phyloP scores from a whole-genome alignment of 1,140 invertebrate genomes.

The Telenomus remus region DNA sequence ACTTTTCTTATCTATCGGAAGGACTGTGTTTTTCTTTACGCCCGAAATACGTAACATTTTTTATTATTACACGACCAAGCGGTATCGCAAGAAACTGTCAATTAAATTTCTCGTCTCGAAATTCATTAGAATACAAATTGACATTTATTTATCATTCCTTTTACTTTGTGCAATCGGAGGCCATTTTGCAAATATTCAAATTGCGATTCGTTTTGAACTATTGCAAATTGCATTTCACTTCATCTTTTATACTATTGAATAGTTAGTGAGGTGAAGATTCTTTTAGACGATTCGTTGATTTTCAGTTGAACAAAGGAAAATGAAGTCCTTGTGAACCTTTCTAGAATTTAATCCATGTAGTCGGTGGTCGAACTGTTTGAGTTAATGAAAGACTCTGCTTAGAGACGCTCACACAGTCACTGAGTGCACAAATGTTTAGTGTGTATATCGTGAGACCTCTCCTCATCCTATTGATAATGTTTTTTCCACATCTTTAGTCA shows the following conservation, averaged over 20 bases:
- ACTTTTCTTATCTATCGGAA: constrained; percentile 9
- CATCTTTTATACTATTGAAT: constrained; percentile 36
- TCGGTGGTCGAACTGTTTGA: constrained; percentile 63
- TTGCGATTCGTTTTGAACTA: constrained; percentile 30
- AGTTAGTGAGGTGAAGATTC: constrained; percentile 35
- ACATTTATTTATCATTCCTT: background rate
- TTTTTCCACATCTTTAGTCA: constrained; percentile 34
- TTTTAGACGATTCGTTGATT: constrained; percentile 55
- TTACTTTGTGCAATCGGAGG: background rate
- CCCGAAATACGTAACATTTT: constrained; percentile 8
- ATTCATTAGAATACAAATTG: too few relatives aligned
- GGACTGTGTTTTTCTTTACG: constrained; percentile 26
- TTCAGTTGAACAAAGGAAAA: constrained; percentile 59
- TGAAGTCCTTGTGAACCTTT: constrained; percentile 61
- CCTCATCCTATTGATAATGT: constrained; percentile 45
- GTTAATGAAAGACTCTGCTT: constrained; percentile 66
- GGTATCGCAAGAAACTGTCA: too few relatives aligned
- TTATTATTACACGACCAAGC: background rate
- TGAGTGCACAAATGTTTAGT: constrained; percentile 51
- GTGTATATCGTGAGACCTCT: constrained; percentile 37
- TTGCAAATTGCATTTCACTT: constrained; percentile 40
- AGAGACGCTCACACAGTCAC: constrained; percentile 66
- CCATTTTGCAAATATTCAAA: constrained; percentile 11
- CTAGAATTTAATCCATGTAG: constrained; percentile 66
- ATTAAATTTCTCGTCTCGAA: too few relatives aligned